phyloP scores from a whole-genome alignment of 1,140 invertebrate genomes.

The Bicyclus anynana region DNA sequence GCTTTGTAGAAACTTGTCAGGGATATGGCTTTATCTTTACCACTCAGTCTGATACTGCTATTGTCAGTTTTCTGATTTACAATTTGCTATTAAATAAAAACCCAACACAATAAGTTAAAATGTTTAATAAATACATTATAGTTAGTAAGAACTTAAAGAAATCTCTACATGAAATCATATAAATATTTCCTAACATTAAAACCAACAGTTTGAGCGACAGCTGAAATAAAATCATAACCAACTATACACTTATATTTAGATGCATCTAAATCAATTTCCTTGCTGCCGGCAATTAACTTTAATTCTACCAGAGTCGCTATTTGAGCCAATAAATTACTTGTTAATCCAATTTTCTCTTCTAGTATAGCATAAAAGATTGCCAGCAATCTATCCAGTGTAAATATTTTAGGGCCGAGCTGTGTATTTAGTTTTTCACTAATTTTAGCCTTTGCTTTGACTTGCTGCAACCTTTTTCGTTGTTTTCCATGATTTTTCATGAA shows the following conservation, averaged over 20 bases:
- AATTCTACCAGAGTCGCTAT: slow-evolving; percentile 86
- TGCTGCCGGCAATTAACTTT: slow-evolving; percentile 81
- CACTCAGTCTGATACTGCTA: too few relatives aligned
- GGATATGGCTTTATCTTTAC: too few relatives aligned
- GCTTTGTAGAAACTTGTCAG: too few relatives aligned
- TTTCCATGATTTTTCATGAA: slow-evolving; percentile 87
- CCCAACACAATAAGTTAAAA: too few relatives aligned
- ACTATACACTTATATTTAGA: slow-evolving; percentile 86
- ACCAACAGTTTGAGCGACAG: slow-evolving; percentile 83
- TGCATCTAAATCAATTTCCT: slow-evolving; percentile 79
- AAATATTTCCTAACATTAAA: slow-evolving; percentile 87
- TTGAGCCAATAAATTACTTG: slow-evolving; percentile 89
- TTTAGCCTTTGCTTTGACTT: slow-evolving; percentile 78
- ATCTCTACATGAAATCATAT: slow-evolving; percentile 80
- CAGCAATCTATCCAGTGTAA: slow-evolving; percentile 89
- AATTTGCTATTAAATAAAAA: too few relatives aligned
- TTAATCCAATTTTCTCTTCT: slow-evolving; percentile 89
- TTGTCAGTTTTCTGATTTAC: too few relatives aligned
- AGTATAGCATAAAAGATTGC: slow-evolving; percentile 95
- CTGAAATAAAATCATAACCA: slow-evolving; percentile 82
- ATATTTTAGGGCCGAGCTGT: slow-evolving; percentile 87
- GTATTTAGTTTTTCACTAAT: slow-evolving; percentile 78
- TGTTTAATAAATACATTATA: too few relatives aligned
- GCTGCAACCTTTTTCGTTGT: slow-evolving; percentile 79
- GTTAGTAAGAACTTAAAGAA: not conserved